phyloP scores from a whole-genome alignment of 2,113 vertebrate genomes.

The Odocoileus hemionus region DNA sequence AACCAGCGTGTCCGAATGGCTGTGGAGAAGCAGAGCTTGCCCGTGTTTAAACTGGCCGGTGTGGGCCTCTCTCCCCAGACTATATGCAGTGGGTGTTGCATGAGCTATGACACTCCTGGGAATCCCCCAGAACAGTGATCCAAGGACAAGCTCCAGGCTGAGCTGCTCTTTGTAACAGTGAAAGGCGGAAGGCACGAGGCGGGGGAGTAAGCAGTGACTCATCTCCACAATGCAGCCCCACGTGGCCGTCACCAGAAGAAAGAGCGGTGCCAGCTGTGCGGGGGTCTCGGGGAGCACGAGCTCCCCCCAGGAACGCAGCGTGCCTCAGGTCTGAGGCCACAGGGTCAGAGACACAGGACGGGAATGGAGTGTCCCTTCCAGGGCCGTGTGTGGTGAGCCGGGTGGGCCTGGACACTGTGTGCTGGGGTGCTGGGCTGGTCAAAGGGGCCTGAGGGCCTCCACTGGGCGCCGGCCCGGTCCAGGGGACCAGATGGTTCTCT shows the following conservation, averaged over 20 bases:
- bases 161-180: background rate
- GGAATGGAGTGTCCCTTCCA: too few species aligned
- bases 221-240: accelerated
- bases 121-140: background rate
- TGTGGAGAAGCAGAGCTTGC: accelerated
- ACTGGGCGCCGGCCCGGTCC: background rate
- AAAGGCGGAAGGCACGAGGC: background rate
- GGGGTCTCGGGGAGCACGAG: background rate
- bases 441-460: background rate
- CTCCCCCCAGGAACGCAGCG: background rate
- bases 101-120: background rate
- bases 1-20: too few species aligned
- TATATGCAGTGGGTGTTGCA: accelerated
- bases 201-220: accelerated
- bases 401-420: too few species aligned
- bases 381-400: background rate
- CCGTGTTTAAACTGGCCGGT: accelerated
- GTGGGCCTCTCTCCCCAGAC: background rate
- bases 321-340: background rate
- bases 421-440: background rate
- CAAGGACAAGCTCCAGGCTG: background rate
- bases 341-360: accelerated
- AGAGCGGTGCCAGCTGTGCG: background rate
- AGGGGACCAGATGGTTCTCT: background rate
- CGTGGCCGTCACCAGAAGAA: background rate